Conservation (phyloP, 1,140 invertebrate species). For the Drosophila ohnishii region DNA sequence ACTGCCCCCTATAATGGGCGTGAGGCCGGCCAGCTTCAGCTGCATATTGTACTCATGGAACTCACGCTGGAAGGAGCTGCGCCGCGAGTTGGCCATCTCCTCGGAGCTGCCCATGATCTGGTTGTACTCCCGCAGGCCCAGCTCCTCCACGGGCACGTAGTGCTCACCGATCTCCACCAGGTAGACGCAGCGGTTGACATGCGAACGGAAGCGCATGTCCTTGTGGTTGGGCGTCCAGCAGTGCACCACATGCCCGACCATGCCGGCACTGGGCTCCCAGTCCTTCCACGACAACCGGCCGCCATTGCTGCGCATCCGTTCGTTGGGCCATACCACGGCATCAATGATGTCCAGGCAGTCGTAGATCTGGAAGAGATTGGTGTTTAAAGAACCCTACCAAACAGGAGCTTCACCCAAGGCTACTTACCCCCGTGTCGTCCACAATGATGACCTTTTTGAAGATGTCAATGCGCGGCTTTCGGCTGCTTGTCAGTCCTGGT, state of each 20-base stretch:
- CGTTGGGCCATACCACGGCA: slow-evolving; percentile 94
- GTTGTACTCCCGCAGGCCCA: slow-evolving; percentile 89
- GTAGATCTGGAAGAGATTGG: slow-evolving; percentile 85
- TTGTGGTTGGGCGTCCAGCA: slow-evolving; percentile 95
- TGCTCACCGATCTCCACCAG: slow-evolving; percentile 96
- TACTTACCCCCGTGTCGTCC: slow-evolving; percentile 84
- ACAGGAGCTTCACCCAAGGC: not conserved
- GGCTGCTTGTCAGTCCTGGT: not conserved
- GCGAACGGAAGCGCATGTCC: slow-evolving; percentile 92
- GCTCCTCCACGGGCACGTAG: slow-evolving; percentile 96
- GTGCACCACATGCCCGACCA: slow-evolving; percentile 96
- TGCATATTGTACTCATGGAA: slow-evolving; percentile 69
- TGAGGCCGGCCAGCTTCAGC: slow-evolving; percentile 57
- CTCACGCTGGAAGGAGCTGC: slow-evolving; percentile 72
- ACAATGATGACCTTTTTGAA: slow-evolving; percentile 85
- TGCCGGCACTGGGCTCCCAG: slow-evolving; percentile 94
- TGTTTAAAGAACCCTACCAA: not conserved
- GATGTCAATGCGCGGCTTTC: slow-evolving; percentile 84
- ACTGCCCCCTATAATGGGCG: slow-evolving; percentile 56
- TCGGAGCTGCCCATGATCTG: slow-evolving; percentile 70
- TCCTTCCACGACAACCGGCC: slow-evolving; percentile 94
- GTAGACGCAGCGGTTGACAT: slow-evolving; percentile 94
- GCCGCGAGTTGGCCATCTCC: slow-evolving; percentile 69
- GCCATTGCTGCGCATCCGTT: slow-evolving; percentile 92
- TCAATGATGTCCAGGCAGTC: slow-evolving; percentile 96